Conservation (phyloP, 2,797 vertebrate species). For the Todus mexicanus region DNA sequence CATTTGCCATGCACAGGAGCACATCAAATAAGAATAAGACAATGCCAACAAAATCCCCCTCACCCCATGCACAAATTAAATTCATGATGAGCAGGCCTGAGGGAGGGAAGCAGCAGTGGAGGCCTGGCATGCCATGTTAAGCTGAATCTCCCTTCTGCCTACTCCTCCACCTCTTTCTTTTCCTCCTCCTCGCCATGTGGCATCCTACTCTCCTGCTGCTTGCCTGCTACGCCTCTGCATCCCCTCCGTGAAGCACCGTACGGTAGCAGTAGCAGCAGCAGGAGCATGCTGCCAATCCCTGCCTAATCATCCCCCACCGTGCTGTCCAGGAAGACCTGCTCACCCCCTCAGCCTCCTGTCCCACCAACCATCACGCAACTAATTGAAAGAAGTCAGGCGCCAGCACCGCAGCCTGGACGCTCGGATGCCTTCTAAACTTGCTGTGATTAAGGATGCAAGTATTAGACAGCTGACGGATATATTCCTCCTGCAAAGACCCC, state of each 20-base stretch:
- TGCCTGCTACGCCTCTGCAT: slow-evolving; percentile 67
- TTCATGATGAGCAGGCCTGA: slow-evolving; percentile 68
- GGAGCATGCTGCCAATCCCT: slow-evolving; percentile 50
- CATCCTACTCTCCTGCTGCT: slow-evolving; percentile 71
- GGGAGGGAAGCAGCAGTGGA: slow-evolving; percentile 66
- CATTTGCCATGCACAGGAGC: slow-evolving; percentile 46
- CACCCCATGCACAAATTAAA: slow-evolving; percentile 67
- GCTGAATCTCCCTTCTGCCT: slow-evolving; percentile 70
- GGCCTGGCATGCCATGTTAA: slow-evolving; percentile 69
- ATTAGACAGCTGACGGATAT: background rate
- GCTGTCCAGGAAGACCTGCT: background rate
- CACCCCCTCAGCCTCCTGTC: background rate
- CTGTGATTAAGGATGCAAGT: background rate
- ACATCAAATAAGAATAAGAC: slow-evolving; percentile 48
- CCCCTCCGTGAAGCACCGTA: slow-evolving; percentile 34
- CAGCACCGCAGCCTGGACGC: background rate
- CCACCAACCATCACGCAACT: background rate
- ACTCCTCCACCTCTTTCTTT: slow-evolving; percentile 70
- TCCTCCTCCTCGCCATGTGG: slow-evolving; percentile 70
- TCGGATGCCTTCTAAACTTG: rapidly evolving
- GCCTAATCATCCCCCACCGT: background rate
- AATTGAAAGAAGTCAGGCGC: background rate
- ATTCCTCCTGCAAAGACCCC: background rate
- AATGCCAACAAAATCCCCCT: slow-evolving; percentile 63
- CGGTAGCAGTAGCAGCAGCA: slow-evolving; percentile 41